Base-by-base conservation (phyloP, 2,888 invertebrate genomes). In the Eristalis tenax region DNA sequence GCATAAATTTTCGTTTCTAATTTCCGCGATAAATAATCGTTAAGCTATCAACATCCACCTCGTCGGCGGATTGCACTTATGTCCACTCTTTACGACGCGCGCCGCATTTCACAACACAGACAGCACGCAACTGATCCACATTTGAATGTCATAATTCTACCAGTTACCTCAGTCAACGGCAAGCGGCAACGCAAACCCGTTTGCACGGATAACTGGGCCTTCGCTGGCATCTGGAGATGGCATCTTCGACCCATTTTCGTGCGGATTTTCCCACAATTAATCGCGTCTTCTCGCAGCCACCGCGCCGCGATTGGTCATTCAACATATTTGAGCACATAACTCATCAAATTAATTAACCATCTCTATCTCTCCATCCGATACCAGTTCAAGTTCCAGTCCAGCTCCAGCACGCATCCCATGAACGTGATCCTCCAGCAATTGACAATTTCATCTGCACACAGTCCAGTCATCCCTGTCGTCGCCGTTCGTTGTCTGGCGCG, bases 321-420 rank as follows among this genome's bases (percentile, higher is more conserved):
- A 82, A 74, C 78, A 66, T 86, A 69, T 75, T 75, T 68, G 70
- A 87, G 28, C 79, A 28, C 70, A 83, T 87, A 87, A 83, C 87
- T 87, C 75, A 80, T 87, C 73, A 73, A 83, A 83, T 80, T 83
- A 87, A 87, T 87, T 87, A 79, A 83, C 75, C 23, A 75, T 57
- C 43, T 78, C 79, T 18, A 69, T 83, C 77, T 70, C 13, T 13
- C 56, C 74, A 43, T 35, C 64, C 22, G 26, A 56, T 83, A 23
- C 26, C 66, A 32, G 18, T 23, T 13, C 43, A 10, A 61, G 38
- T 35, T 32, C 38, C 43, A 32, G 32, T 32, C 32, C 8, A 32
- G 32, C 1, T 43, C 15, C 8, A 50, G 57, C 4, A 35, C 43
- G 4, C 61, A 65, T 15, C 50, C 18, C 50, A 18, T 38, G 11